A percentile compares a stretch with the other conserved stretches of the same genome.
Evolutionary conservation across 2,797 vertebrate species (phyloP).

Genomic region (Muscicapa comitata): DNA sequence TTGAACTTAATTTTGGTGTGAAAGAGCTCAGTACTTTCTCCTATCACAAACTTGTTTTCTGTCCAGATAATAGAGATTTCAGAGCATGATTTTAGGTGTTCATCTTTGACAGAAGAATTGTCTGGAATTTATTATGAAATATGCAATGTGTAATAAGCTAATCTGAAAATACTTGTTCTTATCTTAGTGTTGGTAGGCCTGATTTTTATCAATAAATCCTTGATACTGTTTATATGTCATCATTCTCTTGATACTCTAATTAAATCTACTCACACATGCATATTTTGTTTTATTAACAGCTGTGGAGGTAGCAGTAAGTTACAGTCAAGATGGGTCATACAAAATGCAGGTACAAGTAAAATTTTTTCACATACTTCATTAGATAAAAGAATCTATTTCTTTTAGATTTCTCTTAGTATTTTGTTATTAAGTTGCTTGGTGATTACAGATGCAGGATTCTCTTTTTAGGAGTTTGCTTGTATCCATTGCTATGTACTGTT

Average conservation of each 20-base stretch:
- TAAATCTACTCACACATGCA: background rate
- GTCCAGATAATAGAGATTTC: background rate
- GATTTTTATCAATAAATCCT: background rate
- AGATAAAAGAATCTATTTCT: background rate
- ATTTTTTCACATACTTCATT: background rate
- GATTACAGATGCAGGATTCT: background rate
- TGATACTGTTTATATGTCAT: background rate
- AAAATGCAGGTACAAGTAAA: constrained; percentile 84
- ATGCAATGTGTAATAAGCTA: background rate
- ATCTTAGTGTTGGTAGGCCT: background rate
- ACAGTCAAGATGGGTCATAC: constrained; percentile 87
- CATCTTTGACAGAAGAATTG: background rate
- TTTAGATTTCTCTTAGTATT: background rate
- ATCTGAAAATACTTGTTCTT: background rate
- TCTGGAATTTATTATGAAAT: background rate
- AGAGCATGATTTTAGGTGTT: background rate
- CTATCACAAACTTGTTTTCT: background rate
- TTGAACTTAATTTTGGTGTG: background rate
- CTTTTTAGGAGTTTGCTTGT: background rate
- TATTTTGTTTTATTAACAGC: constrained; percentile 71
- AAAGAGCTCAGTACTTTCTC: background rate
- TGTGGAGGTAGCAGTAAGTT: constrained; percentile 80
- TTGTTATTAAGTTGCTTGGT: background rate
- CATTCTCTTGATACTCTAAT: background rate
- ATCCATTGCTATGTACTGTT: background rate